Base-by-base conservation (phyloP, 2,888 invertebrate species). In the Neoscelio sp. region DNA sequence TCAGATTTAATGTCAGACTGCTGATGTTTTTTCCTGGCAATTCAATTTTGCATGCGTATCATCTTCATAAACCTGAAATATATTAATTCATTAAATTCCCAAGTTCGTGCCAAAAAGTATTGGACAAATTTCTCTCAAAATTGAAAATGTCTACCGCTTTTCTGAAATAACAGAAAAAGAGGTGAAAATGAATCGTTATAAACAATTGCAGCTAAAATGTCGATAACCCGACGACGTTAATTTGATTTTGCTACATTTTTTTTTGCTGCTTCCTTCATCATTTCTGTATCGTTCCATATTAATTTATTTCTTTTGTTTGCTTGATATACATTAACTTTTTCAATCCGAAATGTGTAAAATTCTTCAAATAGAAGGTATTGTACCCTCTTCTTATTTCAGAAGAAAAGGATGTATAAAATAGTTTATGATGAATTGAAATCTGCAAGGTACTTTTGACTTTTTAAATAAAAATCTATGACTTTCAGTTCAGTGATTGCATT, bases 401-500 rank as follows among this genome's bases (percentile, higher is more conserved):
- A 13, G 13, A 48, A 18, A 15, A n/a, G n/a, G n/a, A n/a, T 10
- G 54, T 42, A 58, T 12, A 42, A 28, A 20, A 20, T 10, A 35
- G 26, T 13, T 46, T 8, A 2, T 17, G 33, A 62, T 62, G 35
- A 62, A 62, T 35, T 62, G 17, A 46, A 62, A 62, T 44, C 62
- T 7, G 13, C n/a, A 6, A 17, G 7, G 13, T 12, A 13, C 18
- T 62, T 35, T 46, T 6, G 2, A 2, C 15, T 17, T 15, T 28
- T 60, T 42, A 40, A n/a, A 35, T 62, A 6, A 35, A 48, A 62
- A 48, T 30, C 15, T 48, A 62, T 38, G 17, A 48, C 26, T 26
- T 15, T 48, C 35, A 35, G 46, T 62, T 42, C 35, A 48, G 10
- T 12, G 62, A 62, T 44, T 48, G 48, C 44, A 35, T 62, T 62